phyloP scores from a whole-genome alignment of 2,113 vertebrate species.

The Oncorhynchus mykiss region DNA sequence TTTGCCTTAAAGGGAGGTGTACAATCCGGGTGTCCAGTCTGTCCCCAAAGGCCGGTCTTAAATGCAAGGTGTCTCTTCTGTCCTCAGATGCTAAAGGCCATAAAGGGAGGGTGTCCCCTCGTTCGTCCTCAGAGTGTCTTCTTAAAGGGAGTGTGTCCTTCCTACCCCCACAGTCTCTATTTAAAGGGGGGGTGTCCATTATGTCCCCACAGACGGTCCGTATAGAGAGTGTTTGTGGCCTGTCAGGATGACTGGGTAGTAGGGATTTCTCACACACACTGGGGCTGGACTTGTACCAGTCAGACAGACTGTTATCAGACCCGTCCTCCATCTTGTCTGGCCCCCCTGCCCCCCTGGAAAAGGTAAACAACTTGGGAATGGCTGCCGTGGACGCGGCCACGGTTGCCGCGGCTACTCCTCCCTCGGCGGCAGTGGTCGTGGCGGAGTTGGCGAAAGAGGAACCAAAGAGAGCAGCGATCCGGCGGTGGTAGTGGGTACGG shows the following conservation, averaged over 20 bases:
- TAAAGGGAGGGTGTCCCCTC: background rate
- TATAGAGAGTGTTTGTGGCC: conserved; percentile 24
- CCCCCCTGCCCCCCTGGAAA: conserved; percentile 33
- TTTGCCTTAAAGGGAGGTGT: background rate
- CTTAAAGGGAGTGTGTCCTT: background rate
- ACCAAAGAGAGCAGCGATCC: conserved; percentile 78
- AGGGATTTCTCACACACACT: conserved; percentile 51
- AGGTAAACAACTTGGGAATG: conserved; percentile 48
- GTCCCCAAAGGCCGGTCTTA: conserved; percentile 39
- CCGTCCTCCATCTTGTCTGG: conserved; percentile 28
- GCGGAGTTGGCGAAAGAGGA: conserved; percentile 61
- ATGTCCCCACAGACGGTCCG: background rate
- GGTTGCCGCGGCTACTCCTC: conserved; percentile 30
- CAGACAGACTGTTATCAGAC: conserved; percentile 58
- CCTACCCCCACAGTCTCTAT: background rate
- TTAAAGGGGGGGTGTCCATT: background rate
- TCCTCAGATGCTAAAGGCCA: background rate
- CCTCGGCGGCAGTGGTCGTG: conserved; percentile 26
- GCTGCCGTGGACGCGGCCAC: conserved; percentile 47
- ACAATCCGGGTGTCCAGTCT: background rate
- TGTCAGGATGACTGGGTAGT: conserved; percentile 55
- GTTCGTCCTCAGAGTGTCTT: background rate
- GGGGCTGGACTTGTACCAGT: conserved; percentile 56
- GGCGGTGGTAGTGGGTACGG: conserved; percentile 83
- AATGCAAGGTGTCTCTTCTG: conserved; percentile 7